These are phyloP conservation scores for Drosophila albomicans DNA, from an alignment of 1,140 invertebrate species.

Conservation along the genomic window DNA sequence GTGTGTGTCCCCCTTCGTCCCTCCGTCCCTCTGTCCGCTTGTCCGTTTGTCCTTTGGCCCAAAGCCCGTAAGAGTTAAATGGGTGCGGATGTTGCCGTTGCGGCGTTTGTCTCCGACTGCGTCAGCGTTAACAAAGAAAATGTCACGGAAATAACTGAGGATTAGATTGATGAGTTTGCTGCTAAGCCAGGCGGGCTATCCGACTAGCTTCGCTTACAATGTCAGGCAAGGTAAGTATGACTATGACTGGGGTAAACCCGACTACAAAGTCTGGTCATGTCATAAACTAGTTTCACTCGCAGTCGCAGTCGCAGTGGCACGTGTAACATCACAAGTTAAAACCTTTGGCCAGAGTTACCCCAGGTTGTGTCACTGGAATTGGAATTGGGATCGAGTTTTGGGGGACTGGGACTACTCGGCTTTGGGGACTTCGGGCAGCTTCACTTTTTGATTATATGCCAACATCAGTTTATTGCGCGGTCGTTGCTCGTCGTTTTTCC, in stretches of 20 bases:
- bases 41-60: conserved; percentile 1
- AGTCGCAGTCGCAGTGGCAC: conserved; percentile 18
- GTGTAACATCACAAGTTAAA: conserved; percentile 26
- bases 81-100: conserved; percentile 50
- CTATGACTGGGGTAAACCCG: neutral
- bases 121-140: conserved; percentile 72
- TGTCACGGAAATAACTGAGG: conserved; percentile 80
- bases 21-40: neutral
- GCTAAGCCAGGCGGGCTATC: conserved; percentile 64
- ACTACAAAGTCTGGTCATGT: conserved; percentile 19
- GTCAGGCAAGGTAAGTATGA: neutral
- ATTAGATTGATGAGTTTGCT: conserved; percentile 80
- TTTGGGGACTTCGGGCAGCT: conserved; percentile 1
- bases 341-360: neutral
- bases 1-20: conserved; percentile 23
- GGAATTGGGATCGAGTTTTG: neutral
- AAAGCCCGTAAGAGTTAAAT: conserved; percentile 65
- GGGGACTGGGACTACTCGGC: neutral
- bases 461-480: conserved; percentile 74
- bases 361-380: neutral
- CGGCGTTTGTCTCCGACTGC: conserved; percentile 33
- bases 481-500: conserved; percentile 47
- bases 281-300: conserved; percentile 35
- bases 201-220: neutral
- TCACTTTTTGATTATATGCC: conserved; percentile 66